Percentiles rank a stretch among this genome's conserved stretches.
phyloP scores from a whole-genome alignment of 2,797 vertebrate species.

The Sebastes variabilis region DNA sequence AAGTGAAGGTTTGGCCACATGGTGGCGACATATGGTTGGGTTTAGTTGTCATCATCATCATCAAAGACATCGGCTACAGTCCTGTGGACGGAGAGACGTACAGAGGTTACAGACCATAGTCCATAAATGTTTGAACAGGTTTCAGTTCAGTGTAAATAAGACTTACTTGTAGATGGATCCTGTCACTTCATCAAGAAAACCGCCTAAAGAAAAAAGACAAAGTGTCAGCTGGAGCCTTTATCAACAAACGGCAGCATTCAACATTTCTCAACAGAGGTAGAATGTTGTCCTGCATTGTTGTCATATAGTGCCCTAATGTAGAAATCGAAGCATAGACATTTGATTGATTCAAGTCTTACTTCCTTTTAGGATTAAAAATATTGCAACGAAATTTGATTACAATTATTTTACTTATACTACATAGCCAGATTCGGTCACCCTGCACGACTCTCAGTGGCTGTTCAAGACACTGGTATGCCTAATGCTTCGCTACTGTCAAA shows the following conservation, averaged over 20 bases:
- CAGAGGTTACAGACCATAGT: neutral
- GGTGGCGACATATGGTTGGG: slow-evolving; percentile 70
- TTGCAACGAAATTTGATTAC: neutral
- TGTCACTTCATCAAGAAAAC: slow-evolving; percentile 86
- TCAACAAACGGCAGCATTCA: neutral
- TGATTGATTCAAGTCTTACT: neutral
- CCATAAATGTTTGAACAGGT: neutral
- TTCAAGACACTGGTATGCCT: neutral
- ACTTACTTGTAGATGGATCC: slow-evolving; percentile 89
- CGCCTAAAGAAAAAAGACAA: slow-evolving; percentile 69
- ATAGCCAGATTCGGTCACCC: neutral
- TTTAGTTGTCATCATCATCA: slow-evolving; percentile 75
- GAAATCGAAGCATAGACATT: neutral
- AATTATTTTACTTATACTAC: neutral
- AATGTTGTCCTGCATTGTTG: neutral
- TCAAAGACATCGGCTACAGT: slow-evolving; percentile 85
- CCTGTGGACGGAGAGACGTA: slow-evolving; percentile 62
- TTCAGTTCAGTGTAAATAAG: neutral
- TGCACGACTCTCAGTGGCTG: neutral
- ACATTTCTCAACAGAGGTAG: neutral
- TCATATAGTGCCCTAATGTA: neutral
- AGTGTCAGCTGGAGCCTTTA: neutral
- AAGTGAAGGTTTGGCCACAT: slow-evolving; percentile 73
- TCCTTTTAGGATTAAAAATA: neutral
- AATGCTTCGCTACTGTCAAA: neutral